Base-by-base conservation (phyloP, 92 coral and sea anemone genomes). In the Pocillopora grandis region DNA sequence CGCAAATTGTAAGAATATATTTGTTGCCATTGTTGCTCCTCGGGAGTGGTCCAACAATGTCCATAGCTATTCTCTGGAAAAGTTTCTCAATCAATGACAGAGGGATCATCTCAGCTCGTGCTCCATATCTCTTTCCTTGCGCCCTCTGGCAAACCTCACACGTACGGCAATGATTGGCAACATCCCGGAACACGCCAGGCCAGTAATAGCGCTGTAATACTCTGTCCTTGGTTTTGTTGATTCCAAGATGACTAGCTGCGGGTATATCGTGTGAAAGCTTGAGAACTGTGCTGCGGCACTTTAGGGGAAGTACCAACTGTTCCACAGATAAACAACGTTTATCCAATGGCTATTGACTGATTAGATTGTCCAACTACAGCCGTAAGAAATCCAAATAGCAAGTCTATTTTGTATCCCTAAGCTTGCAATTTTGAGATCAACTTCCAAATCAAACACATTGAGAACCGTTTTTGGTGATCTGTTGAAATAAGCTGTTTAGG, bases 1-100 rank as follows among this genome's bases (percentile, higher is more conserved):
- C 87, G 55, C 76, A 69, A 19, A 90, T 90, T 12, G 52, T 62
- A 21, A 86, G 76, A 77, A 90, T 77, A 63, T 68, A 90, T 20
- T 64, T 76, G 90, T 82, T 86, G 19, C 90, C 82, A 7, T 58
- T 18, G 13, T 65, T 82, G 63, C 76, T 68, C 16, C 84, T 57
- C 12, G 58, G 37, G 16, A 90, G 61, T 42, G 90, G 90, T 37
- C 93, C 88, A 17, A 82, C 73, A 20, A 90, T 90, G 23, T 86
- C 87, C 81, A 90, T 90, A 0, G 90, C 93, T 18, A 86, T 82
- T 82, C 81, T 76, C 35, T 49, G 48, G 61, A 90, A 90, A 12
- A 88, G 90, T 35, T 80, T 65, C 12, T 62, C 65, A 14, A 84
- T 89, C 8, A 89, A 12, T 21, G 92, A 89, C 73, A 89, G 61